Evolutionary conservation across 2,113 vertebrate species (phyloP), one percentile per base, ranked within the genome.

Genomic region (Heliornis fulica): DNA sequence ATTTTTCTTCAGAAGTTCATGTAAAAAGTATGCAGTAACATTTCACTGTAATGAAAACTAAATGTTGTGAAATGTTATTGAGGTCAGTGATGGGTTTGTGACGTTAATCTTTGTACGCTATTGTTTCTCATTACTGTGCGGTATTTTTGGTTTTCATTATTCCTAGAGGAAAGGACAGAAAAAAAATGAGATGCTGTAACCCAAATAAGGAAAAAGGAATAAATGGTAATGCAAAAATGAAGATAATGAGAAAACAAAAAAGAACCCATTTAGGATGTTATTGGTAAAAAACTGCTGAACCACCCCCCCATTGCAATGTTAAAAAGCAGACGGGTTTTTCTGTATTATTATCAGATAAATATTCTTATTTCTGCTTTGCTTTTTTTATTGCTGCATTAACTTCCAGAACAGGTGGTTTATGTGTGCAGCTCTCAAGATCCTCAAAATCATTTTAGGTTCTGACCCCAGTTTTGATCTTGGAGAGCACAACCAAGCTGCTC

Each of bases 141-240:
- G 95, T 95, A 96, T 92, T 96, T 97, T 97, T 94, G 94, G 93
- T 96, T 97, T 96, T 95, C 93, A 95, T 97, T 96, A 95, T 59
- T 96, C 90, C 94, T 81, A 22, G 66, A 91, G 90, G 74, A 65
- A 90, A 94, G 83, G 90, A 90, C 77, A 94, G 94, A 48, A 78
- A 94, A 46, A 97, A 94, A 97, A 94, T 21, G 46, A 97, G 96
- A 97, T 81, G 91, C 79, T 94, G 22, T 83, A 96, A 97, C 75
- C 90, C 50, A 96, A 96, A 94, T 71, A 85, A 96, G 93, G 41
- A 81, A 71, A 91, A 87, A 72, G 43, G 83, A 85, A 93, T 88
- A 95, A 90, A 93, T 63, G 74, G 46, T 51, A 29, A 93, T 7
- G 68, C 63, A 94, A 90, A 95, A 96, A 74, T 32, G 51, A 91